Evolutionary conservation across 2,797 vertebrate species (phyloP), one percentile per base, ranked within the genome.

Genomic region (Gallinago solitaria): DNA sequence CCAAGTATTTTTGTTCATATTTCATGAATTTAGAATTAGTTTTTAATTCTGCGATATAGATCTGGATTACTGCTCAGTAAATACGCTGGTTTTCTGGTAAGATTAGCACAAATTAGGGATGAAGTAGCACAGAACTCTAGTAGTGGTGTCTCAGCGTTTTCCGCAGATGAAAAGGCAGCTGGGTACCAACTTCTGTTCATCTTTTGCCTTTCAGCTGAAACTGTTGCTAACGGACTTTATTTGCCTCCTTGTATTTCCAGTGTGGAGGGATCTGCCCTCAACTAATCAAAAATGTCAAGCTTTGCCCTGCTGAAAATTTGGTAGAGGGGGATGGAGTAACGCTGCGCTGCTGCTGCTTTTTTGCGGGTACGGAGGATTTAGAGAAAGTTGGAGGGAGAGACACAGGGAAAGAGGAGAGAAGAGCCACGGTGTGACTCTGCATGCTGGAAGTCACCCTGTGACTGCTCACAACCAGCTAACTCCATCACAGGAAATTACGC

Each of bases 331-430:
- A 20, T 69, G 20, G 12, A 82, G 35, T 59, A 48, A 48, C 37
- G 8, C 33, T 73, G 54, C 0, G 0, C 17, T 79, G 47, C 69
- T 79, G 50, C 69, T 73, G 51, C 5, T 83, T n/a, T 78, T 28
- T 16, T n/a, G 16, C n/a, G 63, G 41, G 19, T 76, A 12, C 0
- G 1, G 48, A 59, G 28, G 10, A 3, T 27, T 47, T 39, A 0
- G 1, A 18, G 45, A n/a, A 81, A 48, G 57, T 43, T 20, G 18
- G 21, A 21, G 1, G 20, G 50, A 23, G 53, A 85, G 15, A n/a
- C 18, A 28, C 2, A 2, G 37, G 16, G 28, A 35, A 63, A 70
- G 21, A 54, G 23, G 24, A 83, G 14, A 48, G 33, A 53, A 63
- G 56, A 80, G 41, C 27, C 24, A 9, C 1, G 0, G 12, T 12